Evolutionary conservation across 2,888 invertebrate species (phyloP).

Genomic region (Itoplectis maculator): DNA sequence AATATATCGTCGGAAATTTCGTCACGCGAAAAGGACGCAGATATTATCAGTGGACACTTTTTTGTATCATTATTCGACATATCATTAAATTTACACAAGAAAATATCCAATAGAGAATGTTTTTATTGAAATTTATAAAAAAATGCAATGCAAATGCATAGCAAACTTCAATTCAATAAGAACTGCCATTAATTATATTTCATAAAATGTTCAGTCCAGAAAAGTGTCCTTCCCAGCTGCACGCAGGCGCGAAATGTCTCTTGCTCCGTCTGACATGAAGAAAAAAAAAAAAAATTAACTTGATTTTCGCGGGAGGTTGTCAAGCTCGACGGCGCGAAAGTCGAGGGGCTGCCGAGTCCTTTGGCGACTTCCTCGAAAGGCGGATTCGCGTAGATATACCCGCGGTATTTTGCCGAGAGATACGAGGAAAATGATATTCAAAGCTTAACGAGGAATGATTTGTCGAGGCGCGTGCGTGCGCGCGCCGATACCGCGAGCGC

Average conservation of each 20-base stretch:
- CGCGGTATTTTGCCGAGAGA: constrained; percentile 1
- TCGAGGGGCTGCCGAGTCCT: not conserved
- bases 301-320: too few relatives aligned
- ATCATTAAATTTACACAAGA: not conserved
- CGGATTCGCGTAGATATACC: not conserved
- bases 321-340: too few relatives aligned
- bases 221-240: too few relatives aligned
- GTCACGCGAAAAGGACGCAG: not conserved
- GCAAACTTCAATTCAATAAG: too few relatives aligned
- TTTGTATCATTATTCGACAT: not conserved
- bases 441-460: constrained; percentile 62
- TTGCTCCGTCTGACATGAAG: too few relatives aligned
- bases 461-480: constrained; percentile 53
- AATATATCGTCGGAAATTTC: constrained; percentile 4
- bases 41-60: too few relatives aligned
- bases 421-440: constrained; percentile 15
- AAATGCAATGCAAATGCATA: too few relatives aligned
- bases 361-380: not conserved
- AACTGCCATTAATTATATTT: too few relatives aligned
- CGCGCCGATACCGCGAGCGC: constrained; percentile 28
- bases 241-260: too few relatives aligned
- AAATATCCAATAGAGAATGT: not conserved
- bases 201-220: too few relatives aligned
- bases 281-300: too few relatives aligned
- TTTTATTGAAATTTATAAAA: too few relatives aligned